These are phyloP conservation scores for Sturnus vulgaris DNA, from an alignment of 2,113 vertebrate species.

Conservation along the genomic window DNA sequence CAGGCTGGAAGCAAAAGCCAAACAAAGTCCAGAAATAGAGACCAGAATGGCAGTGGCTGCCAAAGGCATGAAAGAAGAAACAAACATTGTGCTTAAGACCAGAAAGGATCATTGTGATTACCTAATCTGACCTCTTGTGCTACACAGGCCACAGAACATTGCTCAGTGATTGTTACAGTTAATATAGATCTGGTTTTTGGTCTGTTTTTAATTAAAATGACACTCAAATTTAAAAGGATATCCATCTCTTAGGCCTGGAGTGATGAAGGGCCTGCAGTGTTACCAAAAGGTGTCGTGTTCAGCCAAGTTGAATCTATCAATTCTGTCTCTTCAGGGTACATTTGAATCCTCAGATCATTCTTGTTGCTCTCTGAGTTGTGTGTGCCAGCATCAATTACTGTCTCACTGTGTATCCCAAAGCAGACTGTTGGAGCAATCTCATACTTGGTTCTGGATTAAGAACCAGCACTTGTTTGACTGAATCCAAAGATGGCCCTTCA, in stretches of 20 bases:
- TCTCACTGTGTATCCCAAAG: background rate
- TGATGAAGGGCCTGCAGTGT: background rate
- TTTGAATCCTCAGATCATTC: background rate
- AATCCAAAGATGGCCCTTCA: background rate
- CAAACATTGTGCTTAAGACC: constrained; percentile 27
- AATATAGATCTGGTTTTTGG: background rate
- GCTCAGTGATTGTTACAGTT: background rate
- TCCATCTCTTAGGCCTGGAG: background rate
- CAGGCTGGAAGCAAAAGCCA: background rate
- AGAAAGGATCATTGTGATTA: background rate
- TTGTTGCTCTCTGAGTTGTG: background rate
- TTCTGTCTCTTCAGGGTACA: background rate
- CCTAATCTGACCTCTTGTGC: background rate
- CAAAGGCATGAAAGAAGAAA: background rate
- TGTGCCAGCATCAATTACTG: background rate
- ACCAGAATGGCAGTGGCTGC: background rate
- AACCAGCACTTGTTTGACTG: background rate
- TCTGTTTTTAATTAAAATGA: background rate
- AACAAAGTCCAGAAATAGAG: background rate
- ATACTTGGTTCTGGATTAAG: background rate
- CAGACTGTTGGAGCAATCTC: background rate
- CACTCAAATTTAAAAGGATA: background rate
- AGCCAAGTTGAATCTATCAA: background rate
- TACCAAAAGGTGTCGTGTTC: background rate
- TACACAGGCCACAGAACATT: background rate